phyloP scores from a whole-genome alignment of 2,113 vertebrate genomes.

The Marmota monax region DNA sequence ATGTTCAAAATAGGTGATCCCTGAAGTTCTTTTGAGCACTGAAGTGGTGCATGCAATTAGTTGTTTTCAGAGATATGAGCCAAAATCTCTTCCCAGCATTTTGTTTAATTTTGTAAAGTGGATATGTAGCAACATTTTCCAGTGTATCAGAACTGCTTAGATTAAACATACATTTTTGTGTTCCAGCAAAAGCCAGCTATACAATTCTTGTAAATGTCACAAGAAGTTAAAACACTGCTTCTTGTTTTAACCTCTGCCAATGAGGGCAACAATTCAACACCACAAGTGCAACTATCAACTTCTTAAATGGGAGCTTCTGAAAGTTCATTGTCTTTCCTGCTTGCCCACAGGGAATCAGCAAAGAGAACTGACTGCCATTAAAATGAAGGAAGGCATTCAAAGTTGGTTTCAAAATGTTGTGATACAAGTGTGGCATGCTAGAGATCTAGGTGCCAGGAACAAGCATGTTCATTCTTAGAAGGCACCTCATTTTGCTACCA shows the following conservation, averaged over 20 bases:
- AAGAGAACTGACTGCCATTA: constrained; percentile 21
- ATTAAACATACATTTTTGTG: constrained; percentile 72
- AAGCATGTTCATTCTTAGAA: background rate
- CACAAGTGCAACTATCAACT: constrained; percentile 1
- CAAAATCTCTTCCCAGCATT: constrained; percentile 56
- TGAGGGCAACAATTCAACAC: constrained; percentile 42
- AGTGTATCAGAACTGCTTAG: constrained; percentile 65
- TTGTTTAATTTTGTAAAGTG: constrained; percentile 69
- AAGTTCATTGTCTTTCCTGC: constrained; percentile 39
- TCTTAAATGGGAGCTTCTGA: constrained; percentile 40
- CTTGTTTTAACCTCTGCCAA: constrained; percentile 71
- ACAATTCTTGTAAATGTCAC: constrained; percentile 78
- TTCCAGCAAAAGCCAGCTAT: constrained; percentile 73
- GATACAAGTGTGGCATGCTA: background rate
- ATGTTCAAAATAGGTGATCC: background rate
- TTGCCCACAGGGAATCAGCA: constrained; percentile 24
- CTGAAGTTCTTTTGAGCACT: constrained; percentile 2
- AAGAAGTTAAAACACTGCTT: constrained; percentile 67
- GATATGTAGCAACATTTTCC: constrained; percentile 64
- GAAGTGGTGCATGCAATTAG: constrained; percentile 50
- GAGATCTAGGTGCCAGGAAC: background rate
- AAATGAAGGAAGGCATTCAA: background rate
- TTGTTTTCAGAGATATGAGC: constrained; percentile 49
- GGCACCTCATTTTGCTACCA: background rate
- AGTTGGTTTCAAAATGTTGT: constrained; percentile 35